A percentile compares a stretch with the other conserved stretches of the same genome.
phyloP scores from a whole-genome alignment of 2,888 invertebrate genomes.

The Rhagophthalmus giganteus region DNA sequence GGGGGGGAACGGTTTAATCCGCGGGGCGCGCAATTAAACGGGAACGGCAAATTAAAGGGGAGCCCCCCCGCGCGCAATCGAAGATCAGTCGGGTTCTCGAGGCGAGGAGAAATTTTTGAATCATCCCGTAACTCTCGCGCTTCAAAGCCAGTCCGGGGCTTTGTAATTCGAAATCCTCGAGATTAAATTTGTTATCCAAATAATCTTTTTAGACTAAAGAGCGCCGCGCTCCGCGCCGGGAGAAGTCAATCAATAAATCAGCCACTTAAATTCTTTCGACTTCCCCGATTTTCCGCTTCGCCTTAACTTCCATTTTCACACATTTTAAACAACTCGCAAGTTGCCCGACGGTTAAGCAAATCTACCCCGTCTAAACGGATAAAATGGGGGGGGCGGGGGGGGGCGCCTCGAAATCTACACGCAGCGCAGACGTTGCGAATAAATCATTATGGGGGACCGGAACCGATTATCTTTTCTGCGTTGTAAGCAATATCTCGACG shows the following conservation, averaged over 20 bases:
- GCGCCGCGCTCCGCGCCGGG: no score
- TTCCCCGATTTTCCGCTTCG: conserved; percentile 40
- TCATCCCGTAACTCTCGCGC: conserved; percentile 11
- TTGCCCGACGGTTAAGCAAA: neutral
- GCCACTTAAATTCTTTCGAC: conserved; percentile 39
- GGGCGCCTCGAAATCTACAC: conserved; percentile 7
- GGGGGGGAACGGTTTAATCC: no score
- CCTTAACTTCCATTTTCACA: conserved; percentile 41
- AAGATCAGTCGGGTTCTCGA: neutral
- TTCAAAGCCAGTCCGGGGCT: conserved; percentile 31
- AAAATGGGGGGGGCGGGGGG: neutral
- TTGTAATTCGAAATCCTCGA: conserved; percentile 37
- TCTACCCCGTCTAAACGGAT: conserved; percentile 1
- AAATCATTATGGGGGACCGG: conserved; percentile 13
- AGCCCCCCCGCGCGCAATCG: no score
- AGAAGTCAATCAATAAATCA: conserved; percentile 45
- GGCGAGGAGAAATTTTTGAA: conserved; percentile 6
- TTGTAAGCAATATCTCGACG: conserved; percentile 8
- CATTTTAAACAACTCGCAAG: conserved; percentile 36
- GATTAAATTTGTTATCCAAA: conserved; percentile 41
- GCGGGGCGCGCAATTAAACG: no score
- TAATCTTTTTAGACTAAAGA: conserved; percentile 37
- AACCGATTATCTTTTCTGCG: conserved; percentile 12
- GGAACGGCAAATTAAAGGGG: no score
- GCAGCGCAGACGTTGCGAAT: conserved; percentile 13